Percentiles rank a stretch among this genome's conserved stretches.
phyloP scores from a whole-genome alignment of 2,888 invertebrate genomes.

The Cynaeus angustus region DNA sequence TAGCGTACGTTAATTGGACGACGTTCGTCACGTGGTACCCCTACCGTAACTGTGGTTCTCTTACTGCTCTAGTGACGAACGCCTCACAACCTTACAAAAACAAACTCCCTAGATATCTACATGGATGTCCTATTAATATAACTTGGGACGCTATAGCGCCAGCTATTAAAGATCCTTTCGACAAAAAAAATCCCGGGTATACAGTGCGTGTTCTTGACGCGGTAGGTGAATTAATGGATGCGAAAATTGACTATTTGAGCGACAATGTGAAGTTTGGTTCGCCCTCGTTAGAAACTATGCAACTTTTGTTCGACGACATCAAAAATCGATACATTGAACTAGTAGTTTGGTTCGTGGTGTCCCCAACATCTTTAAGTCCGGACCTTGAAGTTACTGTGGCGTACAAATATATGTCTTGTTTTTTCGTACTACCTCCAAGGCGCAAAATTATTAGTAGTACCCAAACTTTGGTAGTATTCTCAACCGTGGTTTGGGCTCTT shows the following conservation, averaged over 20 bases:
- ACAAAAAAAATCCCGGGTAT: not conserved
- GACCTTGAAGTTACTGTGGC: not conserved
- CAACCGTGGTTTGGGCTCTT: not conserved
- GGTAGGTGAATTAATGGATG: not conserved
- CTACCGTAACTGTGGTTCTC: constrained; percentile 9
- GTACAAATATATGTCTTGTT: not conserved
- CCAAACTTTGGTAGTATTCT: not conserved
- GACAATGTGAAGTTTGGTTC: not conserved
- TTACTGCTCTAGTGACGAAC: constrained; percentile 8
- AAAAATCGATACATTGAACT: too few species aligned
- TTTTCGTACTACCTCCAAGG: constrained; percentile 3
- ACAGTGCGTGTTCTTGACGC: not conserved
- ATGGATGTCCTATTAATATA: not conserved
- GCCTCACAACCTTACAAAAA: not conserved
- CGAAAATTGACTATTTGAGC: not conserved
- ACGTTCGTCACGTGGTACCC: constrained; percentile 38
- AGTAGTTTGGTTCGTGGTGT: not conserved
- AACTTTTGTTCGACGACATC: too few species aligned
- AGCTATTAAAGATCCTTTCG: not conserved
- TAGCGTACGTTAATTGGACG: constrained; percentile 17
- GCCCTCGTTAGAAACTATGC: too few species aligned
- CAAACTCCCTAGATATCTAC: constrained; percentile 1
- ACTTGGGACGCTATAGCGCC: not conserved
- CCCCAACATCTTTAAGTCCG: not conserved
- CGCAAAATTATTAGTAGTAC: not conserved